phyloP scores from a whole-genome alignment of 1,140 invertebrate species.

The Drosophila leontia region DNA sequence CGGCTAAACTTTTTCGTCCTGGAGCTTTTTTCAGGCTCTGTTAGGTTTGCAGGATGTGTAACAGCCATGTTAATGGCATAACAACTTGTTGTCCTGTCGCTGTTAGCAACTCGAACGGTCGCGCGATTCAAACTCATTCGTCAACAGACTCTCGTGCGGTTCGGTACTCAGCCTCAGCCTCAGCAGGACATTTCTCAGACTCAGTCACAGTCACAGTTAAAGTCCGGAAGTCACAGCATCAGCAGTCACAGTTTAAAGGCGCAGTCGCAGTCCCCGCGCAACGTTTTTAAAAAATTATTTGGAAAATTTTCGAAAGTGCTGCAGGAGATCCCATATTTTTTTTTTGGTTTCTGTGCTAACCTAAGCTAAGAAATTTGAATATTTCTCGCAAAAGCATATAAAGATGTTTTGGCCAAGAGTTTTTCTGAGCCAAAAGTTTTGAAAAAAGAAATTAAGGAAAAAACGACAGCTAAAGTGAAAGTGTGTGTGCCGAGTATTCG shows the following conservation, averaged over 20 bases:
- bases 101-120: slow-evolving; percentile 23
- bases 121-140: slow-evolving; percentile 57
- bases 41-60: neutral
- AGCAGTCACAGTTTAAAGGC: slow-evolving; percentile 15
- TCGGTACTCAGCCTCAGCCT: slow-evolving; percentile 62
- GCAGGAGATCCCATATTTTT: slow-evolving; percentile 1
- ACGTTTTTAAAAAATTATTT: slow-evolving; percentile 21
- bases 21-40: slow-evolving; percentile 25
- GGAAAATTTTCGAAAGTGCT: slow-evolving; percentile 31
- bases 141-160: slow-evolving; percentile 75
- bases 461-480: slow-evolving; percentile 22
- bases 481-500: slow-evolving; percentile 30
- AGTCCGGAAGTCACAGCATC: slow-evolving; percentile 4
- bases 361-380: slow-evolving; percentile 26
- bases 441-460: slow-evolving; percentile 6
- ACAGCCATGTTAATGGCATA: slow-evolving; percentile 29
- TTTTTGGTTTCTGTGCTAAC: slow-evolving; percentile 37
- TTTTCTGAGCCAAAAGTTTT: slow-evolving; percentile 13
- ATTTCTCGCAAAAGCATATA: slow-evolving; percentile 13
- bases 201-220: slow-evolving; percentile 38
- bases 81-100: slow-evolving; percentile 67
- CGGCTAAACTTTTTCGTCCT: neutral
- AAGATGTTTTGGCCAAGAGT: slow-evolving; percentile 22
- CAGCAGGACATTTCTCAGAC: slow-evolving; percentile 20
- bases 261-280: slow-evolving; percentile 19